phyloP scores from a whole-genome alignment of 2,797 vertebrate genomes.

The Intellagama lesueurii region DNA sequence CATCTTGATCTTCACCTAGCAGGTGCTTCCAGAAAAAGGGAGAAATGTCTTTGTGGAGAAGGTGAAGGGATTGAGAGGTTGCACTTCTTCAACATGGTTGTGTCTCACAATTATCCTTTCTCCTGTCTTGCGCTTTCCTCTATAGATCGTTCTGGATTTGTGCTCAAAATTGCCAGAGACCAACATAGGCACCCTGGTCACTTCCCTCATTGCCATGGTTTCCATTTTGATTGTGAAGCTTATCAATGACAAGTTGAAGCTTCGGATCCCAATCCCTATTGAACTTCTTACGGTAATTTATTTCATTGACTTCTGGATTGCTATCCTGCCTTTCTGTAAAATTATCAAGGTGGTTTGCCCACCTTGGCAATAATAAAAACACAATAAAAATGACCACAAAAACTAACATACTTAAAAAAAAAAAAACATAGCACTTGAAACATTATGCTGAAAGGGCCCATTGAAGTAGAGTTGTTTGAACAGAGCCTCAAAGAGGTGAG shows the following conservation, averaged over 20 bases:
- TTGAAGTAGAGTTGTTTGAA: neutral
- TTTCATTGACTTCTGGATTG: constrained; percentile 27
- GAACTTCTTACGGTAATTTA: constrained; percentile 87
- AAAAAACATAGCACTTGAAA: neutral
- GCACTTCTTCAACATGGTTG: neutral
- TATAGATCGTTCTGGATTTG: constrained; percentile 86
- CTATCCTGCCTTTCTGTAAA: neutral
- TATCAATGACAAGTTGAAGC: constrained; percentile 83
- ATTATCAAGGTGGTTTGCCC: neutral
- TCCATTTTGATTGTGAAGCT: constrained; percentile 86
- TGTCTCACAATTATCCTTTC: neutral
- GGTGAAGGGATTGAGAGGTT: neutral
- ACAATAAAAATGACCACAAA: neutral
- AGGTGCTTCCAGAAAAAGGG: no score
- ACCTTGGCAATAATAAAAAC: neutral
- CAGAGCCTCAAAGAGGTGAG: no score
- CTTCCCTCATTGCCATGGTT: constrained; percentile 82
- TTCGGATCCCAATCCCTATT: constrained; percentile 89
- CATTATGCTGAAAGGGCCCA: no score
- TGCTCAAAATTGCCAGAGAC: constrained; percentile 82
- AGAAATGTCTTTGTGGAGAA: neutral
- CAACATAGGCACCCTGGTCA: constrained; percentile 81
- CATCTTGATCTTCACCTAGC: neutral
- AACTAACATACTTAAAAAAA: neutral
- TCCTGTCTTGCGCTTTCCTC: constrained; percentile 4